Conservation (phyloP, 2,113 vertebrate genomes). For the Emydocephalus ijimae region DNA sequence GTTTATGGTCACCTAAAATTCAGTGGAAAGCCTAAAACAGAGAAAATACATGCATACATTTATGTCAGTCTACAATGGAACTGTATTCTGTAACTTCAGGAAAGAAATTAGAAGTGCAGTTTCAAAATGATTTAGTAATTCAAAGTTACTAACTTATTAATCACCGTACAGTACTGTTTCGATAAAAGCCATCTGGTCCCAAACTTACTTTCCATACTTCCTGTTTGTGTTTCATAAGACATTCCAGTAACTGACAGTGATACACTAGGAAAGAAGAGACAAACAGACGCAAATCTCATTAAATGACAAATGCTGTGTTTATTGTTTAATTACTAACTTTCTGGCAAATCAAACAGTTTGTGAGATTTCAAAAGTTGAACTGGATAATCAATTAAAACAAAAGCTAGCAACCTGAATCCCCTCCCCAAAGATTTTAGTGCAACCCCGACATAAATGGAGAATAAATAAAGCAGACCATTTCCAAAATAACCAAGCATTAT, state of each 20-base stretch:
- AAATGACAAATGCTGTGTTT: constrained; percentile 33
- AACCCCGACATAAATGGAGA: not conserved
- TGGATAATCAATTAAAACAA: not conserved
- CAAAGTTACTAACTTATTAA: constrained; percentile 14
- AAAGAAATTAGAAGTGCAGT: not conserved
- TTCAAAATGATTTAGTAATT: constrained; percentile 32
- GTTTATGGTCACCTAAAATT: not conserved
- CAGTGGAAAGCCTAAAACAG: not conserved
- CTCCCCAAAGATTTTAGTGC: not conserved
- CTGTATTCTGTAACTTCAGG: constrained; percentile 25
- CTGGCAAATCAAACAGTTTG: not conserved
- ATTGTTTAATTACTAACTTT: constrained; percentile 8
- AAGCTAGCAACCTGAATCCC: not conserved
- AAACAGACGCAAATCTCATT: constrained; percentile 23
- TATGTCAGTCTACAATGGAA: constrained; percentile 1
- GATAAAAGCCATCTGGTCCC: constrained; percentile 23
- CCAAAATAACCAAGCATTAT: not conserved
- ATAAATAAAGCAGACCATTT: not conserved
- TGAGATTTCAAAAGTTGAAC: not conserved
- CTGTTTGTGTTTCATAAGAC: constrained; percentile 99
- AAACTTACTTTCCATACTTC: constrained; percentile 99
- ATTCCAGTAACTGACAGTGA: constrained; percentile 98
- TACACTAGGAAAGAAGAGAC: constrained; percentile 81
- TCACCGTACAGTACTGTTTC: constrained; percentile 41
- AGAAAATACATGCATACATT: not conserved